phyloP scores from a whole-genome alignment of 2,797 vertebrate genomes.

The Chelidonichthys spinosus region DNA sequence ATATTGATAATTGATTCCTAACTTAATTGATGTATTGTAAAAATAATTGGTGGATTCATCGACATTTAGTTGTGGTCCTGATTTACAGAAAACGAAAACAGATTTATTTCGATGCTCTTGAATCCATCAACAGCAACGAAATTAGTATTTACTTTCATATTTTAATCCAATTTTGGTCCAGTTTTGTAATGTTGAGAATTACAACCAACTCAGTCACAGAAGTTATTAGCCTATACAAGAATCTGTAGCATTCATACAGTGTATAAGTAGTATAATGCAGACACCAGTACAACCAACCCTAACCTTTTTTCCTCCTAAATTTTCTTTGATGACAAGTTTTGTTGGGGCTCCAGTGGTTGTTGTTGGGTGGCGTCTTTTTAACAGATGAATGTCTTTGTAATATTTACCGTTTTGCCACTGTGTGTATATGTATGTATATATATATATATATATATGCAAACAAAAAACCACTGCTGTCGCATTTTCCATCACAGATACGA shows the following conservation, averaged over 20 bases:
- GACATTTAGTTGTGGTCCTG: not conserved
- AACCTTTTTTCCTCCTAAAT: no score
- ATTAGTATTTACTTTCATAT: not conserved
- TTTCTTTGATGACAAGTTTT: no score
- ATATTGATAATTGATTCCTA: no score
- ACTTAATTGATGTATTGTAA: not conserved
- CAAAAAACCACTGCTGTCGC: slow-evolving; percentile 6
- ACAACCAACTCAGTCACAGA: not conserved
- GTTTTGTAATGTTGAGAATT: no score
- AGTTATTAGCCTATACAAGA: not conserved
- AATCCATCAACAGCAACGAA: not conserved
- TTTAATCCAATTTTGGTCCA: not conserved
- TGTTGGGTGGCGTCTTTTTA: slow-evolving; percentile 2
- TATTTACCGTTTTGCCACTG: not conserved
- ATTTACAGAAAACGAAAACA: not conserved
- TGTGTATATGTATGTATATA: not conserved
- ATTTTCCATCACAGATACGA: slow-evolving; percentile 3
- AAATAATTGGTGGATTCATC: not conserved
- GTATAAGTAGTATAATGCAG: not conserved
- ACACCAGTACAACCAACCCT: not conserved
- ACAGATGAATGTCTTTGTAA: not conserved
- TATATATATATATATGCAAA: not conserved
- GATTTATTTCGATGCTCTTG: not conserved
- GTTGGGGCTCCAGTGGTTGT: not conserved
- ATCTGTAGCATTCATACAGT: not conserved